Conservation (phyloP, 2,113 vertebrate species). For the Perccottus glenii region DNA sequence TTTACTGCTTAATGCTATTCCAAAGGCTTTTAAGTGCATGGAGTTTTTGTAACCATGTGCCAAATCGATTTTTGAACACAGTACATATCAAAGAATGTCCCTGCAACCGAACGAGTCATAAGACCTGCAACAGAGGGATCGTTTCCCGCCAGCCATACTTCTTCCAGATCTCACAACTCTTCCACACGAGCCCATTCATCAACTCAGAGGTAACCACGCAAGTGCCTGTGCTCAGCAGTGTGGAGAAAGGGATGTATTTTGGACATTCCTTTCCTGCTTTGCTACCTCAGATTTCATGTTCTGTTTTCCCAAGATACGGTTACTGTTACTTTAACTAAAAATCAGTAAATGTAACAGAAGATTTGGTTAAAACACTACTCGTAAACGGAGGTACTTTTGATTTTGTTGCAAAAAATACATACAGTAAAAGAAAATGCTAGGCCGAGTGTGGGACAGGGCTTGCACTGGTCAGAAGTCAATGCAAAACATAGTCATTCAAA, state of each 20-base stretch:
- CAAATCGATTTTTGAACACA: slow-evolving; percentile 68
- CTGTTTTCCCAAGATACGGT: too few species aligned
- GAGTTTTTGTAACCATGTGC: slow-evolving; percentile 23
- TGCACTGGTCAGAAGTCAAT: too few species aligned
- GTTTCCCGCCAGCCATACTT: slow-evolving; percentile 93
- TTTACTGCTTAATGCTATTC: slow-evolving; percentile 7
- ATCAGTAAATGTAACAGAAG: too few species aligned
- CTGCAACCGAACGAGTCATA: slow-evolving; percentile 92
- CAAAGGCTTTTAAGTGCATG: slow-evolving; percentile 19
- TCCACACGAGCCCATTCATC: slow-evolving; percentile 93
- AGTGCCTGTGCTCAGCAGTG: background rate
- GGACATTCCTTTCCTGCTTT: background rate
- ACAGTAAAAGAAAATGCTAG: too few species aligned
- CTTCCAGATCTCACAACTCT: slow-evolving; percentile 94
- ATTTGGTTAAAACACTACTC: too few species aligned
- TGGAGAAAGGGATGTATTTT: background rate
- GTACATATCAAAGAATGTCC: slow-evolving; percentile 97
- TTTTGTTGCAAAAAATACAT: too few species aligned
- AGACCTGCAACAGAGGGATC: slow-evolving; percentile 89
- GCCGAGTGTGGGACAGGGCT: too few species aligned
- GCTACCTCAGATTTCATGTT: background rate
- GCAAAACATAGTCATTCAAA: too few species aligned
- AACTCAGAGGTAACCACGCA: slow-evolving; percentile 85
- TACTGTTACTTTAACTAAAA: too few species aligned
- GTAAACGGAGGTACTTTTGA: too few species aligned